A percentile compares a stretch with the other conserved stretches of the same genome.
Conservation (phyloP, 2,797 vertebrate genomes). For the Chaetodon trifasciatus region DNA sequence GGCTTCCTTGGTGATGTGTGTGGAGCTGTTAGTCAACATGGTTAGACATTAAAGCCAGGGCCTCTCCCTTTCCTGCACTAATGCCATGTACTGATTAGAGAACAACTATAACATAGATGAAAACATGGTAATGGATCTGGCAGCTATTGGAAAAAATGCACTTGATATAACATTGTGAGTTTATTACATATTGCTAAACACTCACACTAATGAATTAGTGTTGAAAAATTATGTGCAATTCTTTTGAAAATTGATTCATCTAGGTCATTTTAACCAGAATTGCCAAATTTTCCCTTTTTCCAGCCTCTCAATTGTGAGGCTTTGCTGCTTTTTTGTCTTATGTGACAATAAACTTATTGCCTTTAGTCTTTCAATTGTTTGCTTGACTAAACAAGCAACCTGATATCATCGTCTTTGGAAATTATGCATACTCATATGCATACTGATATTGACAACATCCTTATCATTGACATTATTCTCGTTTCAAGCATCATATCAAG, state of each 20-base stretch:
- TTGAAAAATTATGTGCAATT: neutral
- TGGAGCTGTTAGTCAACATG: constrained; percentile 6
- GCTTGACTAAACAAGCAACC: neutral
- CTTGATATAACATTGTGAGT: neutral
- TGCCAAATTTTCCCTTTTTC: neutral
- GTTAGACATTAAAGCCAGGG: constrained; percentile 1
- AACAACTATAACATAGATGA: neutral
- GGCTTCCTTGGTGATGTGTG: constrained; percentile 28
- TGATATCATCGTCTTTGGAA: neutral
- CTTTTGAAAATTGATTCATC: neutral
- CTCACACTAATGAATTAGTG: neutral
- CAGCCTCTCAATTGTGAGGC: neutral
- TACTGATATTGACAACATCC: neutral
- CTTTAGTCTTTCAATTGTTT: neutral
- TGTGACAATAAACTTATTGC: neutral
- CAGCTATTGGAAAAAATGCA: neutral
- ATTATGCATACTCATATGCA: neutral
- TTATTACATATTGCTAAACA: neutral
- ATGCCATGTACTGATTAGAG: neutral
- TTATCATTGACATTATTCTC: neutral
- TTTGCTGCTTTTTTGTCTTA: neutral
- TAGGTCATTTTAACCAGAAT: neutral
- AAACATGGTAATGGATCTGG: neutral
- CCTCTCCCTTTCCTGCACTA: constrained; percentile 16
- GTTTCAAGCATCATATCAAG: neutral